A percentile compares a stretch with the other conserved stretches of the same genome.
Evolutionary conservation across 2,113 vertebrate genomes (phyloP).

Genomic region (Blennius ocellaris): DNA sequence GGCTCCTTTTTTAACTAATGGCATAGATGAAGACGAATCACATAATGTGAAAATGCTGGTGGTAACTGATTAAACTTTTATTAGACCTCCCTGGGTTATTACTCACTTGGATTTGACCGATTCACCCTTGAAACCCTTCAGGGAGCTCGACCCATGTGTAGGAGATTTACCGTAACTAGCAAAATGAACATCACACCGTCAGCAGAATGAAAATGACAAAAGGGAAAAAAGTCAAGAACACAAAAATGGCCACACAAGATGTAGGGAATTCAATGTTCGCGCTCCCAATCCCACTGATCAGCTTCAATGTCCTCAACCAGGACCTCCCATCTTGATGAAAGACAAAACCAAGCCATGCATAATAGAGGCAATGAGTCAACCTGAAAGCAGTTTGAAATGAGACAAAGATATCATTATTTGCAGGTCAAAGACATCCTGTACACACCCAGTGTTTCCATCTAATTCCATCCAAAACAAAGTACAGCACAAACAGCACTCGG

Average conservation of each 20-base stretch:
- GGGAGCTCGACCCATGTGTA: slow-evolving; percentile 57
- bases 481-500: background rate
- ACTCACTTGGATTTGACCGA: slow-evolving; percentile 55
- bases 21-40: background rate
- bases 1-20: background rate
- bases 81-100: slow-evolving; percentile 12
- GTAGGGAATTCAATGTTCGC: too few species aligned
- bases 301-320: slow-evolving; percentile 8
- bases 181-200: slow-evolving; percentile 35
- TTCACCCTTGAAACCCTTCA: slow-evolving; percentile 48
- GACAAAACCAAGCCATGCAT: slow-evolving; percentile 7
- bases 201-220: slow-evolving; percentile 59
- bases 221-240: slow-evolving; percentile 31
- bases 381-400: slow-evolving; percentile 12
- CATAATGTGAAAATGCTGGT: background rate
- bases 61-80: slow-evolving; percentile 26
- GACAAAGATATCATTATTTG: slow-evolving; percentile 39
- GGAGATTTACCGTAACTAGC: slow-evolving; percentile 54
- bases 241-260: background rate
- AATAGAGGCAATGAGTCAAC: slow-evolving; percentile 17
- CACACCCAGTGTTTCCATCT: slow-evolving; percentile 5
- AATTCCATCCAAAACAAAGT: background rate
- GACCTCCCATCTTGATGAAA: slow-evolving; percentile 9
- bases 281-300: background rate
- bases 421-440: slow-evolving; percentile 49